These are phyloP conservation scores for Pollachius pollachius DNA, from an alignment of 2,113 vertebrate species.

Conservation along the genomic window DNA sequence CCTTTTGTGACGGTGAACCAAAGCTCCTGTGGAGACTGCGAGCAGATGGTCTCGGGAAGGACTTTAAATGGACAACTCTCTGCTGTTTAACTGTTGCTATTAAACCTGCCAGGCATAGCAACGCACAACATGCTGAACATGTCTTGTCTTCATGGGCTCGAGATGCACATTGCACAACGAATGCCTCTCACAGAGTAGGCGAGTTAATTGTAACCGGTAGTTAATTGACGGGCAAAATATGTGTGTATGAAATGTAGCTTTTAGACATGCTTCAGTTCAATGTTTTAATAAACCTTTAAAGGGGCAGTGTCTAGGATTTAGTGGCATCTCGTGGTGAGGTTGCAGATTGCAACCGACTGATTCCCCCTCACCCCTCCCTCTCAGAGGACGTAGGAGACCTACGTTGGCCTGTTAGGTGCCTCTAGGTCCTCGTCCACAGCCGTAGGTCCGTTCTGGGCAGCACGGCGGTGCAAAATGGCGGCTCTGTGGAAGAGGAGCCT, in stretches of 20 bases:
- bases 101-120: constrained; percentile 36
- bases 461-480: no score
- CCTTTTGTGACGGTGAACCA: constrained; percentile 21
- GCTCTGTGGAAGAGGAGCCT: no score
- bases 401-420: no score
- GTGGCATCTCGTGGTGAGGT: no score
- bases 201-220: constrained; percentile 42
- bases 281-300: no score
- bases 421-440: no score
- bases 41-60: constrained; percentile 22
- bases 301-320: no score
- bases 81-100: constrained; percentile 32
- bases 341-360: no score
- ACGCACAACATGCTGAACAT: constrained; percentile 44
- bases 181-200: not conserved
- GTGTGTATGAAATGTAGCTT: constrained; percentile 6
- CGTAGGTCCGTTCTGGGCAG: no score
- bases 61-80: constrained; percentile 18
- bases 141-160: constrained; percentile 29
- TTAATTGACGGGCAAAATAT: constrained; percentile 1
- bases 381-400: no score
- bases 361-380: no score
- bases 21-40: constrained; percentile 39
- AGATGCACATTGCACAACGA: constrained; percentile 37
- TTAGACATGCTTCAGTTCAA: constrained; percentile 21